phyloP scores from a whole-genome alignment of 1,140 invertebrate genomes.

The Orchestia grillus region DNA sequence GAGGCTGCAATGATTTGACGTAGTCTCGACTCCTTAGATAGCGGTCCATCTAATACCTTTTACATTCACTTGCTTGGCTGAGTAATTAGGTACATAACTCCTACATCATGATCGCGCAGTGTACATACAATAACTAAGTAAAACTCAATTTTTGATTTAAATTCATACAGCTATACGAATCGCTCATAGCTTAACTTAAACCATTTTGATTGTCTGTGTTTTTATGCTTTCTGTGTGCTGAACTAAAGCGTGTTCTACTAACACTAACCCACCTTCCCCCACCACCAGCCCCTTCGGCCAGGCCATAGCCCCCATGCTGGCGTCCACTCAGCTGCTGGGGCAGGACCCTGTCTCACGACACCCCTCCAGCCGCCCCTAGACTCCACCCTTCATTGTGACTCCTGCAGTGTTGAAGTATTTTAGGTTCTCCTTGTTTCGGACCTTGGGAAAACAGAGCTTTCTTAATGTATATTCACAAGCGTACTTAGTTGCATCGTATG shows the following conservation, averaged over 20 bases:
- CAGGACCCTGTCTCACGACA: constrained; percentile 69
- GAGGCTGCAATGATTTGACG: no score
- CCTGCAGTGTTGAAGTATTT: no score
- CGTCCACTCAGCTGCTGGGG: constrained; percentile 71
- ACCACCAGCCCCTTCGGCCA: constrained; percentile 76
- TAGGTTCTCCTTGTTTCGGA: no score
- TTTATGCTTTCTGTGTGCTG: not conserved
- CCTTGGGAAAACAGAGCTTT: no score
- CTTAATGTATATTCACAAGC: no score
- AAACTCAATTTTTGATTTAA: no score
- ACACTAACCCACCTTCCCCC: not conserved
- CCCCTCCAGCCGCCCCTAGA: constrained; percentile 69
- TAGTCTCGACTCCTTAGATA: no score
- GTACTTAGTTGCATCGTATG: no score
- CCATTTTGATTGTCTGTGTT: not conserved
- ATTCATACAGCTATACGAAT: not conserved
- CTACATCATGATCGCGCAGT: no score
- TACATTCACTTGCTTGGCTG: not conserved
- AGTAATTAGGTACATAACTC: not conserved
- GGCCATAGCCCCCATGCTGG: constrained; percentile 75
- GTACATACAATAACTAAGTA: no score
- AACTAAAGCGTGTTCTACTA: constrained; percentile 2
- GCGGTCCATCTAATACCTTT: not conserved
- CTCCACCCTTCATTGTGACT: not conserved
- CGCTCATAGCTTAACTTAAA: not conserved